A percentile compares a stretch with the other conserved stretches of the same genome.
phyloP scores from a whole-genome alignment of 2,797 vertebrate species.

The Astyanax mexicanus region DNA sequence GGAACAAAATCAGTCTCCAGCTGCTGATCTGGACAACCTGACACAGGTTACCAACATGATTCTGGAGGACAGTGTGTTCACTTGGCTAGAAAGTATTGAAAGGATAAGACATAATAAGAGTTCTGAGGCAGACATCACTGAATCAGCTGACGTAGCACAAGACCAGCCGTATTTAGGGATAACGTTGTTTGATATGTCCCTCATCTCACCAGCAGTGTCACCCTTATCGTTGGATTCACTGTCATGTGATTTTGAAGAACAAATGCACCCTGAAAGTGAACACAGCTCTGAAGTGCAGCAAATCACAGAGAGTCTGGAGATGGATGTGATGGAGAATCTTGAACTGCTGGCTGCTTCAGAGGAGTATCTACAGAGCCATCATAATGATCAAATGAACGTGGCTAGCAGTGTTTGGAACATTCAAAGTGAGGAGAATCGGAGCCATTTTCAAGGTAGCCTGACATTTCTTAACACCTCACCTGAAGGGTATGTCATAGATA shows the following conservation, averaged over 20 bases:
- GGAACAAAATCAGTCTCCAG: slow-evolving; percentile 37
- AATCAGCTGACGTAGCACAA: slow-evolving; percentile 14
- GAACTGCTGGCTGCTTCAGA: slow-evolving; percentile 63
- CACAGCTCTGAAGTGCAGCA: slow-evolving; percentile 48
- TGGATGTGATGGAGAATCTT: slow-evolving; percentile 62
- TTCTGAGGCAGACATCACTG: slow-evolving; percentile 32
- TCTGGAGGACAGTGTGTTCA: slow-evolving; percentile 47
- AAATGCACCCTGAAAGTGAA: slow-evolving; percentile 63
- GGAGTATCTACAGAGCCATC: slow-evolving; percentile 51
- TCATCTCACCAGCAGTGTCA: slow-evolving; percentile 66
- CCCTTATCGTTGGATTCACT: slow-evolving; percentile 69
- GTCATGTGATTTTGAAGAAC: slow-evolving; percentile 72
- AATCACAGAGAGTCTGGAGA: slow-evolving; percentile 63
- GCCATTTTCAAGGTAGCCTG: slow-evolving; percentile 38
- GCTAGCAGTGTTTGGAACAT: slow-evolving; percentile 60
- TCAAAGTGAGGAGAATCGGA: slow-evolving; percentile 48
- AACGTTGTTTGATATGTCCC: slow-evolving; percentile 30
- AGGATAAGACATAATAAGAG: slow-evolving; percentile 40
- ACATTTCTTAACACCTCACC: slow-evolving; percentile 37
- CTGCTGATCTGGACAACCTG: slow-evolving; percentile 43
- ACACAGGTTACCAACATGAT: slow-evolving; percentile 25
- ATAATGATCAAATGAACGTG: slow-evolving; percentile 62
- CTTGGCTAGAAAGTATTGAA: slow-evolving; percentile 53
- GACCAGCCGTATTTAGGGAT: slow-evolving; percentile 20
- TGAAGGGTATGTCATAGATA: slow-evolving; percentile 1